Conservation (phyloP, 2,888 invertebrate genomes). For the Artemia sp. region DNA sequence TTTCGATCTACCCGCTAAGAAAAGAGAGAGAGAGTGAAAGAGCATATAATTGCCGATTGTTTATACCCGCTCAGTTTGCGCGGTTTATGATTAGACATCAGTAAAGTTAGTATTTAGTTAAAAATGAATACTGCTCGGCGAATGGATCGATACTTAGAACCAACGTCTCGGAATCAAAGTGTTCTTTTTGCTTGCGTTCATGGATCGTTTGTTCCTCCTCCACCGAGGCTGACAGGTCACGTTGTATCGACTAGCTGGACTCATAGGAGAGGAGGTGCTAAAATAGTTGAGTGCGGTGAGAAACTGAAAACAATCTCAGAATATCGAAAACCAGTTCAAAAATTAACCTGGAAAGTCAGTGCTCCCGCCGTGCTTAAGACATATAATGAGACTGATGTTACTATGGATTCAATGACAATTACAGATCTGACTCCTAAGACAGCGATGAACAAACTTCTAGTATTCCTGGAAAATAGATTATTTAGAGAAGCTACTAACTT, state of each 20-base stretch:
- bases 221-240: neutral
- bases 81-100: no score
- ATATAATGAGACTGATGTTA: conserved; percentile 25
- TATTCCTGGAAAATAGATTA: conserved; percentile 69
- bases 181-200: conserved; percentile 4
- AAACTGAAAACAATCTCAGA: neutral
- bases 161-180: conserved; percentile 15
- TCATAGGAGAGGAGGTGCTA: neutral
- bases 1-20: no score
- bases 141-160: conserved; percentile 22
- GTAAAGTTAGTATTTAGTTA: no score
- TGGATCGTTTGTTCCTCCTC: neutral
- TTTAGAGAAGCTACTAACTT: conserved; percentile 78
- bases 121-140: conserved; percentile 18
- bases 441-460: conserved; percentile 40
- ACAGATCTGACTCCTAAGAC: conserved; percentile 36
- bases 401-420: conserved; percentile 30
- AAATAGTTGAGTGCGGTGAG: neutral
- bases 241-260: neutral
- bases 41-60: no score
- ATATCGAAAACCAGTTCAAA: conserved; percentile 11
- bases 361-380: neutral
- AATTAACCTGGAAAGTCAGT: conserved; percentile 16
- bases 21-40: no score
- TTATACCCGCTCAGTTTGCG: no score